Evolutionary conservation across 2,888 invertebrate species (phyloP).

Genomic region (Calliopum simillimum): DNA sequence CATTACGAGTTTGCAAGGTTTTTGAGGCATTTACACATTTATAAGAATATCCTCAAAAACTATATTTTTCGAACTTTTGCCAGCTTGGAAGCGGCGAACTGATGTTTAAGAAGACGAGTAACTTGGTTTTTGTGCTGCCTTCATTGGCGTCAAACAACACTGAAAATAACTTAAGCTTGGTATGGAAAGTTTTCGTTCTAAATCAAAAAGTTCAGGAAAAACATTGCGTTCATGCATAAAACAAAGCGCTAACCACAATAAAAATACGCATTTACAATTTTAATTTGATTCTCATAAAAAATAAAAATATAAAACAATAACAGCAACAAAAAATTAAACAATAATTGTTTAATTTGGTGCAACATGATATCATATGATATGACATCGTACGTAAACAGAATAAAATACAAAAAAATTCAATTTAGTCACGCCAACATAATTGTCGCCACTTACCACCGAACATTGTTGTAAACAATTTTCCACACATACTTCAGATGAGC

Average conservation of each 20-base stretch:
- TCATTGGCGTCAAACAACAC: too few species aligned
- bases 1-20: too few species aligned
- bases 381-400: neutral
- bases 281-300: constrained; percentile 16
- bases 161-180: too few species aligned
- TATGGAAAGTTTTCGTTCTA: too few species aligned
- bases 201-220: too few species aligned
- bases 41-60: too few species aligned
- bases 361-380: neutral
- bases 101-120: too few species aligned
- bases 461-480: constrained; percentile 27
- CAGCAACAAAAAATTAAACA: neutral
- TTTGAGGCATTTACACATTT: too few species aligned
- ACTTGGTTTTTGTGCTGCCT: too few species aligned
- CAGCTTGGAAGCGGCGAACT: too few species aligned
- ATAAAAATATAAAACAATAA: constrained; percentile 12
- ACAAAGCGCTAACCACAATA: neutral
- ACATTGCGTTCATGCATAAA: too few species aligned
- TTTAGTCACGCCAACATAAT: constrained; percentile 34
- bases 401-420: neutral
- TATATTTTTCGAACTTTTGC: too few species aligned
- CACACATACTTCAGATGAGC: constrained; percentile 15
- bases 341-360: constrained; percentile 25
- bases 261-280: constrained; percentile 5
- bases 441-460: constrained; percentile 26